Percentiles rank a stretch among this genome's conserved stretches.
Conservation (phyloP, 2,888 invertebrate species). For the Microlaimidae sp. region DNA sequence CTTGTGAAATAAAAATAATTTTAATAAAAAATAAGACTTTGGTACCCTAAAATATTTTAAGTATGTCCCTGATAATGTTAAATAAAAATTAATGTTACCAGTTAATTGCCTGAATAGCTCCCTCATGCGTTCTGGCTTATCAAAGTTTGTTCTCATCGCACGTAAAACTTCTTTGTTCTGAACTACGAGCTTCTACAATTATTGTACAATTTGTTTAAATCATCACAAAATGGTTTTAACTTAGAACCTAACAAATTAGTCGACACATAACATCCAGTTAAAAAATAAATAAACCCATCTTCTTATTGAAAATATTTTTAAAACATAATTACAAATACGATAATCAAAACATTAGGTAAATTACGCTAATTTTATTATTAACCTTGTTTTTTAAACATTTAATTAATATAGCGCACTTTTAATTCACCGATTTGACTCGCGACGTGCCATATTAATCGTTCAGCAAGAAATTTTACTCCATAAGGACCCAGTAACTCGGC, state of each 20-base stretch:
- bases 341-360: too few species aligned
- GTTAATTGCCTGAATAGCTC: conserved; percentile 68
- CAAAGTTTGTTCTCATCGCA: conserved; percentile 80
- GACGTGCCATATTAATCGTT: conserved; percentile 95
- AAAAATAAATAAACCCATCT: conserved; percentile 15
- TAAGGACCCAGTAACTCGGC: conserved; percentile 95
- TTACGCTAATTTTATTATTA: too few species aligned
- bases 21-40: too few species aligned
- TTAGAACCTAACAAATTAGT: too few species aligned
- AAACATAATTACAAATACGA: too few species aligned
- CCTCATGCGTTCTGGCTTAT: conserved; percentile 94
- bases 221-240: neutral
- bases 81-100: neutral
- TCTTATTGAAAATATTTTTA: too few species aligned
- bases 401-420: conserved; percentile 43
- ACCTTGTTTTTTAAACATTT: too few species aligned
- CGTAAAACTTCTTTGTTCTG: conserved; percentile 79
- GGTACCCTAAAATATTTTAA: too few species aligned
- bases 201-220: too few species aligned
- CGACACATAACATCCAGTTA: too few species aligned
- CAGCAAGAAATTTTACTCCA: conserved; percentile 88
- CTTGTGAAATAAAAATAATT: too few species aligned
- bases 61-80: too few species aligned
- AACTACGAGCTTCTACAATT: conserved; percentile 54
- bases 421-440: conserved; percentile 92